phyloP scores from a whole-genome alignment of 2,797 vertebrate genomes.

The Rhinella marina region DNA sequence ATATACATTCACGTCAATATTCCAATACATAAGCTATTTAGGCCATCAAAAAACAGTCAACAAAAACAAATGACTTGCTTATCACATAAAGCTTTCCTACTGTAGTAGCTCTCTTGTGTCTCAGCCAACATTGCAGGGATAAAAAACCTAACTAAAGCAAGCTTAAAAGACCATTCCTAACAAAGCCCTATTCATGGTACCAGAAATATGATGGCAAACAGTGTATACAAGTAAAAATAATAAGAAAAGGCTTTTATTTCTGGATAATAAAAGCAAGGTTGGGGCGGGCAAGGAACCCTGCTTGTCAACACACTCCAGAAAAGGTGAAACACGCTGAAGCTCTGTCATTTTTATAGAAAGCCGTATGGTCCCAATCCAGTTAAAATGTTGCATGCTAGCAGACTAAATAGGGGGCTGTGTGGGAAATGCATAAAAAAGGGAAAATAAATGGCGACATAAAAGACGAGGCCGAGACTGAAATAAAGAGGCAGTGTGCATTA shows the following conservation, averaged over 20 bases:
- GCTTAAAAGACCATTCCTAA: neutral
- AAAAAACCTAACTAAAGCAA: neutral
- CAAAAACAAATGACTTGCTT: neutral
- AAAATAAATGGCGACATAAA: conserved; percentile 52
- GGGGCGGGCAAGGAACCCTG: conserved; percentile 19
- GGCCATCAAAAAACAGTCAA: neutral
- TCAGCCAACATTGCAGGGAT: neutral
- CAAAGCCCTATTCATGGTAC: conserved; percentile 8
- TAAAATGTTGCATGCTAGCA: conserved; percentile 54
- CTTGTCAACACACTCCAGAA: conserved; percentile 28
- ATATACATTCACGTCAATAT: neutral
- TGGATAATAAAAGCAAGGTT: neutral
- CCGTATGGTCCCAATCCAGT: conserved; percentile 50
- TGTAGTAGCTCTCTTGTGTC: neutral
- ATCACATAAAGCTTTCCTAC: neutral
- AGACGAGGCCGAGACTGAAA: conserved; percentile 31
- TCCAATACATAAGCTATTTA: neutral
- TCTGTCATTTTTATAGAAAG: conserved; percentile 32
- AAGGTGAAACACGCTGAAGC: conserved; percentile 19
- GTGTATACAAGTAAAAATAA: neutral
- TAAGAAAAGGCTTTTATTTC: conserved; percentile 14
- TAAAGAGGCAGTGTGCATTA: conserved; percentile 56
- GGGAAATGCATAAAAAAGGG: conserved; percentile 50
- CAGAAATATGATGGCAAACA: conserved; percentile 11
- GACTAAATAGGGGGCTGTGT: conserved; percentile 41